Conservation (phyloP, 1,140 invertebrate species). For the Campoletis sonorensis region DNA sequence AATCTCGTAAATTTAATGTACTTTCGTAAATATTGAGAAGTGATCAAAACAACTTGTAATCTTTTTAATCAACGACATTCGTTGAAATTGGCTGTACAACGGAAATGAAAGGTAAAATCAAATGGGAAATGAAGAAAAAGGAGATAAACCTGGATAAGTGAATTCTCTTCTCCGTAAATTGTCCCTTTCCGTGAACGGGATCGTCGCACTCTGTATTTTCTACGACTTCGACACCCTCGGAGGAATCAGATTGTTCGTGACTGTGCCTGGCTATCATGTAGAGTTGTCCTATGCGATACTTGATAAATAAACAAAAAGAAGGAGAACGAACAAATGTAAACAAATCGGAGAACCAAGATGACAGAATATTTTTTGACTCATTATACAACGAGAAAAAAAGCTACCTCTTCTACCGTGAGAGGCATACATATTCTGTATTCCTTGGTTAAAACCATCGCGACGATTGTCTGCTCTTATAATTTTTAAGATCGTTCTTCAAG, state of each 20-base stretch:
- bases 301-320: slow-evolving; percentile 28
- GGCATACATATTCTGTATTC: slow-evolving; percentile 97
- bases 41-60: too few relatives aligned
- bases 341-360: slow-evolving; percentile 48
- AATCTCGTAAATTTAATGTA: too few relatives aligned
- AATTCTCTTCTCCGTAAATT: slow-evolving; percentile 94
- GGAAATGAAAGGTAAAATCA: too few relatives aligned
- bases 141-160: slow-evolving; percentile 85
- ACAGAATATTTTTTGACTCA: slow-evolving; percentile 31
- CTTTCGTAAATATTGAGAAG: too few relatives aligned
- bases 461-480: not conserved
- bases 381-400: slow-evolving; percentile 44
- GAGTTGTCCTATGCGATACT: slow-evolving; percentile 94
- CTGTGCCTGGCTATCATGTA: slow-evolving; percentile 97
- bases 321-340: slow-evolving; percentile 26
- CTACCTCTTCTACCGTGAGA: slow-evolving; percentile 92
- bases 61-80: too few relatives aligned
- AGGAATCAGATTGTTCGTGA: slow-evolving; percentile 91
- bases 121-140: slow-evolving; percentile 64
- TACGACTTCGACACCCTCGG: slow-evolving; percentile 95
- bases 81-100: too few relatives aligned
- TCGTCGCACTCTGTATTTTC: slow-evolving; percentile 89
- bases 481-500: not conserved
- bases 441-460: slow-evolving; percentile 86
- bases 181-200: slow-evolving; percentile 87